A percentile compares a stretch with the other conserved stretches of the same genome.
These are phyloP conservation scores for Melanostigma gelatinosum DNA, from an alignment of 2,113 vertebrate genomes.

Conservation along the genomic window DNA sequence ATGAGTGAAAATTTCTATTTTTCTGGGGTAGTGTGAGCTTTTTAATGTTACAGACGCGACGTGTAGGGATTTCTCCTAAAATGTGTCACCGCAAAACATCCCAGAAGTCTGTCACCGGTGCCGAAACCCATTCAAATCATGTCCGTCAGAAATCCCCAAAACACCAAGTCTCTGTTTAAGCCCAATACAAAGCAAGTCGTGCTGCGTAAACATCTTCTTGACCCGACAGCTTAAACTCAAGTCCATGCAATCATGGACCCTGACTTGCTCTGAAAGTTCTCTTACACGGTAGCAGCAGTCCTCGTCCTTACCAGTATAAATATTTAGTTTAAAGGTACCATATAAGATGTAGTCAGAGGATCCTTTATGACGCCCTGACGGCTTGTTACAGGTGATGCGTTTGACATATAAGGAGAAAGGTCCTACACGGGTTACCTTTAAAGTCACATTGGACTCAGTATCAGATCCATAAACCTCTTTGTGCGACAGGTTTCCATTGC, in stretches of 20 bases:
- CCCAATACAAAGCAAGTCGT: background rate
- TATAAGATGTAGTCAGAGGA: background rate
- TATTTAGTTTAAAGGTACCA: background rate
- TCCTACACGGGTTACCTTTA: conserved; percentile 64
- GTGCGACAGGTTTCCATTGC: conserved; percentile 73
- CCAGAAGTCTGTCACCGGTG: background rate
- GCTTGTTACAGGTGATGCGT: background rate
- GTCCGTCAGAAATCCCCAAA: background rate
- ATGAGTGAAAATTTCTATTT: conserved; percentile 98
- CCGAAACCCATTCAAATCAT: background rate
- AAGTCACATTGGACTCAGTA: conserved; percentile 96
- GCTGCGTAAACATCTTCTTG: background rate
- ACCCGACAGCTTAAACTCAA: background rate
- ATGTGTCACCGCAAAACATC: conserved; percentile 38
- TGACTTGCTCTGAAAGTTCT: background rate
- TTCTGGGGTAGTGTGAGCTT: conserved; percentile 99
- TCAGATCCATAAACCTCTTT: conserved; percentile 90
- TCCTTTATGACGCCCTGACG: background rate
- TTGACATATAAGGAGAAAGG: conserved; percentile 57
- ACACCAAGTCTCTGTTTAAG: background rate
- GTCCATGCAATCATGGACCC: background rate
- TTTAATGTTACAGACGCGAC: conserved; percentile 88
- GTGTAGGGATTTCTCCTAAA: conserved; percentile 52
- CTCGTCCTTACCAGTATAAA: background rate
- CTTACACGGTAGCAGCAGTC: background rate